Evolutionary conservation across 2,797 vertebrate genomes (phyloP).

Genomic region (Cichlasoma orientale): DNA sequence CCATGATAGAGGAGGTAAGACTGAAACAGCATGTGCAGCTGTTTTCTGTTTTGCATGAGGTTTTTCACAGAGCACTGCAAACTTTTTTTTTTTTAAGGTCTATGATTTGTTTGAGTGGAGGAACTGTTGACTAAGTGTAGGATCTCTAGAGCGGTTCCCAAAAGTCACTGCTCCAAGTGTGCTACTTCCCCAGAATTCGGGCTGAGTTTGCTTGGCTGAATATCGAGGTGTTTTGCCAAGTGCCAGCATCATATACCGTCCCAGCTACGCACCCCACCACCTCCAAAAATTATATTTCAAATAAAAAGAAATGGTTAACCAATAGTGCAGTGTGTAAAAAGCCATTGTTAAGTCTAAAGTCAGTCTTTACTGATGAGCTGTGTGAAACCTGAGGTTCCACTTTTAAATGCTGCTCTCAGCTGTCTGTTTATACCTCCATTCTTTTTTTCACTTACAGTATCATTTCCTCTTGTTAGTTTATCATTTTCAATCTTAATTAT

Average conservation of each 20-base stretch:
- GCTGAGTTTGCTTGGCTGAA: neutral
- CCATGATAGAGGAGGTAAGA: slow-evolving; percentile 97
- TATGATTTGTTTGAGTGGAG: neutral
- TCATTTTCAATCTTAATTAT: neutral
- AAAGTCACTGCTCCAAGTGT: neutral
- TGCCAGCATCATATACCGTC: neutral
- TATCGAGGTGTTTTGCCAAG: neutral
- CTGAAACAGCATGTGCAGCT: neutral
- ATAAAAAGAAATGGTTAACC: neutral
- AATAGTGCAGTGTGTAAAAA: neutral
- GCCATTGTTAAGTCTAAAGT: neutral
- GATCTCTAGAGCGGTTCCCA: neutral
- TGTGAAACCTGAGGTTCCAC: neutral
- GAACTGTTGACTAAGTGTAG: neutral
- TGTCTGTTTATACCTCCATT: neutral
- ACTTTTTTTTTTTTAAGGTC: neutral
- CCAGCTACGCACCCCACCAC: neutral
- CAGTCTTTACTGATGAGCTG: neutral
- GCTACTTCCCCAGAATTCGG: neutral
- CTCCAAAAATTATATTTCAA: neutral
- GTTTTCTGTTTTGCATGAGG: neutral
- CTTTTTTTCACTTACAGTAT: neutral
- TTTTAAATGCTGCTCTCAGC: neutral
- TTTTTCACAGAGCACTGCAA: neutral
- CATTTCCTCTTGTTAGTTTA: neutral